Base-by-base conservation (phyloP, 2,113 vertebrate genomes). In the Lipotes vexillifer region DNA sequence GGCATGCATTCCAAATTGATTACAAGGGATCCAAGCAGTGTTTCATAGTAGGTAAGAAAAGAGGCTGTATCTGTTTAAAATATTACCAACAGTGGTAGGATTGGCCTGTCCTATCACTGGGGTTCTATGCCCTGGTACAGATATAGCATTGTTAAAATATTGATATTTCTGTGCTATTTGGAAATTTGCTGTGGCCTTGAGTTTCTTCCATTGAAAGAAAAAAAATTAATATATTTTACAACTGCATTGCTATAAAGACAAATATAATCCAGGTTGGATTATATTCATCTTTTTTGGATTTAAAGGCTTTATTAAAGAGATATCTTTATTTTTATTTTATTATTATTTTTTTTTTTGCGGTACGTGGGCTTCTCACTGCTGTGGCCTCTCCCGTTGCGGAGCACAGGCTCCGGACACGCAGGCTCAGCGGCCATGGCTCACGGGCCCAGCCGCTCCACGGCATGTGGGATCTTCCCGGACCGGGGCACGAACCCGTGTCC, bases 291-390 rank as follows among this genome's bases (percentile, higher is more conserved):
- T 55, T 82, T 88, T 83, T 38, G 3, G 7, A 85, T 55, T 86
- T 88, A 80, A 92, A 90, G 59, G 10, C 2, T 90, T 90, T 93
- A 81, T 87, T 94, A 29, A 86, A 82, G 38, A 89, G 72, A 87
- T 86, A 38, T 23, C 5, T 74, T 66, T 93, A 44, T 44, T 11
- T 11, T 46, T 46, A 46, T 46, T 46, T 46, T 46, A 46, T 46
- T 46, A 46, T 46, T 46, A 46, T 46, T 46, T 11, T 46, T 46
- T 10, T 46, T 46, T 46, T 46, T 46, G 44, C 44, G 2, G 44
- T 46, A 46, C 44, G 10, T 10, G 9, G 44, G 9, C 44, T 10
- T 46, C 44, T 46, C 44, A 46, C 44, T 46, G 9, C 44, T 46
- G 10, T 46, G 44, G 44, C 44, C 44, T 46, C 44, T 46, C 44